Base-by-base conservation (phyloP, 2,797 vertebrate species). In the Sarcoramphus papa region DNA sequence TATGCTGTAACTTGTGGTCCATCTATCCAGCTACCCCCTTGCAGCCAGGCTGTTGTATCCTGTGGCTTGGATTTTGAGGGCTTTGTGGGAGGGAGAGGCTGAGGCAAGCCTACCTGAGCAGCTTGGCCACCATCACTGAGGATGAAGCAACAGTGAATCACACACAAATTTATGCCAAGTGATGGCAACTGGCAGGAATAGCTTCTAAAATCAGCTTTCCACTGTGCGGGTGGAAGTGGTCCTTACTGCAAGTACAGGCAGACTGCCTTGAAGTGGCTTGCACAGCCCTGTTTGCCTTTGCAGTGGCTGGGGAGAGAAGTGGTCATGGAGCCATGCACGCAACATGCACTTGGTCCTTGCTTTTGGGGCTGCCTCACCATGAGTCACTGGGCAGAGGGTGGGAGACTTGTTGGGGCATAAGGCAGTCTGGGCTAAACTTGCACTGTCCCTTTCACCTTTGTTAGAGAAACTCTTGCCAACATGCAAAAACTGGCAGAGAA, bases 1-100 rank as follows among this genome's bases (percentile, higher is more conserved):
- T 60, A 5, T 33, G 22, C 19, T 73, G 17, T 25, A 54, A 15
- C 47, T 37, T 74, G 35, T 65, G 30, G 27, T 65, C 33, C 20
- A 4, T 53, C n/a, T 40, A 3, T 31, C 17, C 23, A 79, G 4
- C 28, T 50, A 35, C 0, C 0, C 6, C 13, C 17, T 23, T 4
- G 3, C 31, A 82, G 27, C 31, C 57, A 53, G 41, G 24, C 4
- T 68, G 8, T 19, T 28, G 25, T n/a, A 31, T 48, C 17, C 54
- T 14, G 12, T 8, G n/a, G 23, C 43, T 69, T 45, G 28, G 18
- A 67, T 50, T 50, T 10, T 33, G 48, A 59, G 33, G 11, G 9
- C 10, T 88, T 65, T 83, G 60, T 0, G 4, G 20, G 31, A 80
- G 28, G 43, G 15, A 74, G 18, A 59, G 9, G 5, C 37, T 57